Conservation (phyloP, 2,797 vertebrate genomes). For the Danio tinwini region DNA sequence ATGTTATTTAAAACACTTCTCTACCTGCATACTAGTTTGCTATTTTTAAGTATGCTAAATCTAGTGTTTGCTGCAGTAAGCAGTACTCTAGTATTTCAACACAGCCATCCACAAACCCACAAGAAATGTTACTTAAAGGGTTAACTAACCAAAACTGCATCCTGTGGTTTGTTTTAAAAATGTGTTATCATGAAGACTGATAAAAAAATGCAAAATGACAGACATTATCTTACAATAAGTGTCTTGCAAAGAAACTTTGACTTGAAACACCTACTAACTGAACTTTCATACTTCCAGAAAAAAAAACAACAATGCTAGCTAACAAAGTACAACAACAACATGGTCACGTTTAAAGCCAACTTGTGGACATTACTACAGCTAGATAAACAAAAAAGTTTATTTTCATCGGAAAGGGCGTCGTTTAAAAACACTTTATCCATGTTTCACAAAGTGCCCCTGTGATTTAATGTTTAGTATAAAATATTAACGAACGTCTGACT, state of each 20-base stretch:
- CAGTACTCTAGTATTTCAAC: neutral
- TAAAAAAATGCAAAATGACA: neutral
- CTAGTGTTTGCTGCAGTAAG: neutral
- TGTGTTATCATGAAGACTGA: neutral
- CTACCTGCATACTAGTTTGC: too few relatives aligned
- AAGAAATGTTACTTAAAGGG: neutral
- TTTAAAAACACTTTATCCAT: neutral
- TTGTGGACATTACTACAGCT: neutral
- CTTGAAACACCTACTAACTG: neutral
- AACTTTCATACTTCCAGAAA: neutral
- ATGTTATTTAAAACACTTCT: neutral
- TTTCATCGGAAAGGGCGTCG: neutral
- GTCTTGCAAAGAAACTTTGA: constrained; percentile 10
- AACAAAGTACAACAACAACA: neutral
- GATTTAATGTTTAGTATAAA: neutral
- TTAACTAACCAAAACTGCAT: neutral
- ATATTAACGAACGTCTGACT: neutral
- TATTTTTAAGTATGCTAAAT: neutral
- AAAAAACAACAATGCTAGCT: neutral
- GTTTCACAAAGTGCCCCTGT: neutral
- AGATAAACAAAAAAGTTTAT: neutral
- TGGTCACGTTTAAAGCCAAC: neutral
- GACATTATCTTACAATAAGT: neutral
- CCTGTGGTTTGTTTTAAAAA: neutral
- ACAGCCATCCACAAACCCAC: neutral